Evolutionary conservation across 2,113 vertebrate species (phyloP).

Genomic region (Anser brachyrhynchus): DNA sequence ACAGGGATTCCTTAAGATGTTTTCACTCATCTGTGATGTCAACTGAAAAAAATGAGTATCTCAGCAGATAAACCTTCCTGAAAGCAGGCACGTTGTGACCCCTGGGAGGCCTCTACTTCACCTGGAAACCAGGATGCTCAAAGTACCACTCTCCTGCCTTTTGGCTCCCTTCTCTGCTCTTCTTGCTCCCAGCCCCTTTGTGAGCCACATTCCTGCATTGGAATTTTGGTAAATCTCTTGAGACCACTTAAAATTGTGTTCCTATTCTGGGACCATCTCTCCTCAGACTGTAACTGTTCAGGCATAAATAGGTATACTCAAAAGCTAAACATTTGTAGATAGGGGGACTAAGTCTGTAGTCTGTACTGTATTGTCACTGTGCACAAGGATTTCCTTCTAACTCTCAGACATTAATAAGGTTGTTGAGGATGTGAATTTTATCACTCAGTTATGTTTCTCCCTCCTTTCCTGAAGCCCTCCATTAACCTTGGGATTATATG

Average conservation of each 20-base stretch:
- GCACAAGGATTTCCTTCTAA: background rate
- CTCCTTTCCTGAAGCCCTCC: background rate
- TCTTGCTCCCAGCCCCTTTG: background rate
- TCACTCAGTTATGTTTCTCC: background rate
- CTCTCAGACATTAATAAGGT: background rate
- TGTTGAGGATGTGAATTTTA: background rate
- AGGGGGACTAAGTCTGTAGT: background rate
- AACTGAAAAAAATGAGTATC: background rate
- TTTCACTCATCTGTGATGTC: background rate
- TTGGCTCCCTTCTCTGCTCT: background rate
- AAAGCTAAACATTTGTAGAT: background rate
- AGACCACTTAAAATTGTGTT: background rate
- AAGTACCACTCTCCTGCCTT: background rate
- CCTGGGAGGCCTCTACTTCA: background rate
- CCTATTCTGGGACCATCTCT: background rate
- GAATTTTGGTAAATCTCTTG: background rate
- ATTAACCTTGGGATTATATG: constrained; percentile 10
- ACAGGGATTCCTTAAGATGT: background rate
- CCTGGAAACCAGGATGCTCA: background rate
- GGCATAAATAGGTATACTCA: background rate
- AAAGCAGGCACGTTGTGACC: background rate
- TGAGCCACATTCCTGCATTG: background rate
- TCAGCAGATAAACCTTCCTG: background rate
- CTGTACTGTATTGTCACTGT: background rate
- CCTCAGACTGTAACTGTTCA: background rate